Evolutionary conservation across 2,113 vertebrate genomes (phyloP), one percentile per base, ranked within the genome.

Genomic region (Stegostoma tigrinum): DNA sequence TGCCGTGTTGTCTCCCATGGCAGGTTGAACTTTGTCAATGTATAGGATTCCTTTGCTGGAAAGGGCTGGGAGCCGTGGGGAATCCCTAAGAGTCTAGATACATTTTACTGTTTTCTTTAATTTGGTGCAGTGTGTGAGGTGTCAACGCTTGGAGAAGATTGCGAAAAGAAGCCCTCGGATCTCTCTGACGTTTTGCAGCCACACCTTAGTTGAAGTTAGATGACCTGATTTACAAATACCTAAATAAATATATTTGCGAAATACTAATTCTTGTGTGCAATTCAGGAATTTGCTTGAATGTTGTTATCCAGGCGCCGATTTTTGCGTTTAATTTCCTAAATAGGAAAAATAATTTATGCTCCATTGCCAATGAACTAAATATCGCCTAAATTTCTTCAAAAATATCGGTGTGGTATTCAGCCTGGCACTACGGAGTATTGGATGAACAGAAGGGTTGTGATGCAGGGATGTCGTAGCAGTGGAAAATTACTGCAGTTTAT

Each of bases 401-500:
- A 68, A 94, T 94, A n/a, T 70, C 17, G 68, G 24, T 72, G 68
- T 68, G 52, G 24, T 95, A 27, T 52, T 70, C 68, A 70, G 94
- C 30, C 42, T 72, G 42, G 75, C 72, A 95, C 45, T 52, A 42
- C 45, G 75, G 67, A 14, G 42, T 30, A 23, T 75, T 95, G 94
- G 68, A 52, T 95, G 68, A 48, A 95, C n/a, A 93, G 55, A 66
- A 93, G 89, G n/a, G 61, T 21, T 42, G 15, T 72, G 94, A 95
- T 95, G 67, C 68, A 70, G 94, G 70, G 24, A 72, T 42, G 67
- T 14, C 12, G 45, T 75, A 10, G 42, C 6, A 17, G 42, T 95
- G 67, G 94, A 75, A 95, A 95, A 72, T 95, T 95, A 93, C 61
- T 66, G 94, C 67, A 95, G 94, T 70, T 75, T 93, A 93, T 48